Base-by-base conservation (phyloP, 2,797 vertebrate genomes). In the Ptychadena robeensis region DNA sequence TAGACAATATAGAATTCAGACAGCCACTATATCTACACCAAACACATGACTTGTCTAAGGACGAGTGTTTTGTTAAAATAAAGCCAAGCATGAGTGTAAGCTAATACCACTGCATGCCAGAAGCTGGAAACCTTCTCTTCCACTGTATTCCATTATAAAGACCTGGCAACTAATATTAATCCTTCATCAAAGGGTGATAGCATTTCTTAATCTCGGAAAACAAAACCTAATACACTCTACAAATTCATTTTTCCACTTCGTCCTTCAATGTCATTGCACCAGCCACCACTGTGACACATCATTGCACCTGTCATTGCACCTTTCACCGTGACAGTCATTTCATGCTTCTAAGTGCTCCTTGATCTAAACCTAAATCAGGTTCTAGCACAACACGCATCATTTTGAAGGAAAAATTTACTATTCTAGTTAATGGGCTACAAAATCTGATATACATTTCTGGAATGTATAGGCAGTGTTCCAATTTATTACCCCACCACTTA, bases 191-290 rank as follows among this genome's bases (percentile, higher is more conserved):
- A 18, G 44, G 18, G 44, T n/a, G 44, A 53, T 53, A 18, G 3
- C 2, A 61, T 61, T 25, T 28, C 59, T 3, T 61, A 61, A 61
- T 28, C 25, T 61, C 59, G 27, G 12, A 61, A 27, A 28, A 28
- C 9, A 28, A n/a, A 27, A 28, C 27, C 27, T 61, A 28, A 61
- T 61, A 28, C 28, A 10, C 59, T 61, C n/a, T 61, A 61, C 8
- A 61, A 27, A 61, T 61, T 61, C 25, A 61, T 11, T 25, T 61
- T 61, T 61, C 59, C n/a, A 61, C 59, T 12, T 61, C 25, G 27
- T 10, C 59, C 59, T 61, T 61, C 59, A 61, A 61, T 61, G 59
- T 61, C 59, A 61, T 61, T 61, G 59, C 59, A 61, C 59, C 27
- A 28, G 59, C 25, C 59, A 25, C 59, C 59, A 10, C n/a, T 12